Conservation (phyloP, 2,888 invertebrate species). For the Odontomyia ornata region DNA sequence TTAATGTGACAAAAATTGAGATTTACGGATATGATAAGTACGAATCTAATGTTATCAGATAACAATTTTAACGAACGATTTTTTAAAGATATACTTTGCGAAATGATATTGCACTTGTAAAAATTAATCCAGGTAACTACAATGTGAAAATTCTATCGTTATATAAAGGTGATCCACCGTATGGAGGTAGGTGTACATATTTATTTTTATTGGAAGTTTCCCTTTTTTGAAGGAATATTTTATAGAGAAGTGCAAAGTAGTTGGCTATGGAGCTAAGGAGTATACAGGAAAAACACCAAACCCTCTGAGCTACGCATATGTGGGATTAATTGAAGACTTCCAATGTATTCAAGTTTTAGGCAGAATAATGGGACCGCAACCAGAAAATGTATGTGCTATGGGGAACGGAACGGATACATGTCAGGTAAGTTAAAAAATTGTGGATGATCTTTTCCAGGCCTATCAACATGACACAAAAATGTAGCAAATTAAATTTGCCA, state of each 20-base stretch:
- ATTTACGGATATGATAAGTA: slow-evolving; percentile 53
- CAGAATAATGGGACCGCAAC: slow-evolving; percentile 60
- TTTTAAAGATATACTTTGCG: slow-evolving; percentile 56
- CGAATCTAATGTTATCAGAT: slow-evolving; percentile 25
- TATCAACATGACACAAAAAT: no score
- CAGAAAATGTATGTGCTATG: slow-evolving; percentile 60
- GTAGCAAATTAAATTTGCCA: no score
- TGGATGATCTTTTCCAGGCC: no score
- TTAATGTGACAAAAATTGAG: slow-evolving; percentile 38
- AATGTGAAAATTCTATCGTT: slow-evolving; percentile 6
- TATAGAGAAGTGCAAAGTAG: slow-evolving; percentile 58
- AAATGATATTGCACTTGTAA: slow-evolving; percentile 60
- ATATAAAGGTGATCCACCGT: neutral
- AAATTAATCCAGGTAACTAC: slow-evolving; percentile 36
- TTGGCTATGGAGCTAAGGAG: slow-evolving; percentile 60
- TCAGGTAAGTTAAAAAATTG: slow-evolving; percentile 53
- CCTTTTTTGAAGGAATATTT: neutral
- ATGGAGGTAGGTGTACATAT: slow-evolving; percentile 16
- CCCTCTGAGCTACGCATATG: slow-evolving; percentile 56
- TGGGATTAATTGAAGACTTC: slow-evolving; percentile 56
- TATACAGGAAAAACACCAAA: slow-evolving; percentile 59
- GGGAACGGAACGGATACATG: slow-evolving; percentile 60
- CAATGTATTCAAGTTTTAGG: slow-evolving; percentile 58
- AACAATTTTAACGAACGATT: slow-evolving; percentile 7
- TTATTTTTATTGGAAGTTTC: neutral